Percentiles rank a stretch among this genome's conserved stretches.
Conservation (phyloP, 1,140 invertebrate genomes). For the Palaemon carinicauda region DNA sequence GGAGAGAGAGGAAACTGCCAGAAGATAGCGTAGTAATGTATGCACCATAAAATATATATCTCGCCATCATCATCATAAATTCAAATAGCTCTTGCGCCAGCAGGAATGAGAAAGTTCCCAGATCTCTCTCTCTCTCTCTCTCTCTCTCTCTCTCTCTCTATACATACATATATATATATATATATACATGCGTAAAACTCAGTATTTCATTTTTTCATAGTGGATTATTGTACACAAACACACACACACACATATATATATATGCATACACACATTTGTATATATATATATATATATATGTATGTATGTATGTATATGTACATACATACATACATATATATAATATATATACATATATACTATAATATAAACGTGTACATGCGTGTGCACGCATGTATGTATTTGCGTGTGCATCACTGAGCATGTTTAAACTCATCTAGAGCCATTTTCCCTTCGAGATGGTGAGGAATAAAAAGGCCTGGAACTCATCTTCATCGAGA, state of each 20-base stretch:
- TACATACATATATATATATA: not conserved
- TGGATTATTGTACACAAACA: no score
- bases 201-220: no score
- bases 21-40: constrained; percentile 21
- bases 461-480: no score
- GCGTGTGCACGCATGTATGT: not conserved
- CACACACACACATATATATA: not conserved
- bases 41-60: constrained; percentile 43
- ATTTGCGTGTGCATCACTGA: no score
- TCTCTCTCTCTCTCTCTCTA: not conserved
- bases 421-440: no score
- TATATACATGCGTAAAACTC: no score
- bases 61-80: constrained; percentile 39
- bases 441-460: no score
- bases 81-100: constrained; percentile 4
- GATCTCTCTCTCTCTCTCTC: not conserved
- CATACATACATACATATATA: not conserved
- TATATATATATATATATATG: not conserved
- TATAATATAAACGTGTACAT: not conserved
- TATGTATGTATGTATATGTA: not conserved
- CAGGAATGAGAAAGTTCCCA: not conserved
- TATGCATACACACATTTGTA: not conserved
- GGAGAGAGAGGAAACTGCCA: not conserved
- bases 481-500: no score
- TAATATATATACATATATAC: not conserved